Conservation (phyloP, 2,888 invertebrate species). For the Deilephila elpenor region DNA sequence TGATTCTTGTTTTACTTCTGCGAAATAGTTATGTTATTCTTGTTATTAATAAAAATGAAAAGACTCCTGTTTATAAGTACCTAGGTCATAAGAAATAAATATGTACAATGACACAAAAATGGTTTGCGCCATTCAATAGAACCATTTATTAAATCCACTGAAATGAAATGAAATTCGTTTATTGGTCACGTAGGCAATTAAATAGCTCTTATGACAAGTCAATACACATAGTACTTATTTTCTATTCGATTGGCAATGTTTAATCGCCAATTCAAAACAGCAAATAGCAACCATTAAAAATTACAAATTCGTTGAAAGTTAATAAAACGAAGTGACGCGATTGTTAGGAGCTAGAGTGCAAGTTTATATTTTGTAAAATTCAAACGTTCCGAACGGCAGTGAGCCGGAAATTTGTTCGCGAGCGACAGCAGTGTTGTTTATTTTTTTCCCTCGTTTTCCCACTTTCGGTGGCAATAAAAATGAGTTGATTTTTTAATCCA, state of each 20-base stretch:
- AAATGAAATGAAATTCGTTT: too few species aligned
- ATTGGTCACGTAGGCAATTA: too few species aligned
- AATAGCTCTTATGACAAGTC: too few species aligned
- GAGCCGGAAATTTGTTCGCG: conserved; percentile 71
- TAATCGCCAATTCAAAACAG: conserved; percentile 7
- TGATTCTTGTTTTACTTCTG: too few species aligned
- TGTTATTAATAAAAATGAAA: too few species aligned
- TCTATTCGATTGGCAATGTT: not conserved
- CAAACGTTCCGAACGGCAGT: conserved; percentile 68
- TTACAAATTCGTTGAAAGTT: conserved; percentile 34
- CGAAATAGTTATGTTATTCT: too few species aligned
- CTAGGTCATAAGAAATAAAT: not conserved
- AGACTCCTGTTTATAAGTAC: too few species aligned
- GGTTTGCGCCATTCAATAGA: not conserved
- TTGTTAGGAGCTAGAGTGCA: conserved; percentile 57
- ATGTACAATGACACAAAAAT: not conserved
- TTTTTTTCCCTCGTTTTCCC: conserved; percentile 64
- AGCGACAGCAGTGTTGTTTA: conserved; percentile 61
- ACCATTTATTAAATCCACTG: not conserved
- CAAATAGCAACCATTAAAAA: conserved; percentile 15
- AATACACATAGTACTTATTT: too few species aligned
- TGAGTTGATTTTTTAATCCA: conserved; percentile 52
- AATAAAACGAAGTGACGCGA: conserved; percentile 53
- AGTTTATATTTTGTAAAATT: conserved; percentile 71
- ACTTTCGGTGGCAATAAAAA: conserved; percentile 66